These are phyloP conservation scores for Chloroclystis v-ata DNA, from an alignment of 2,888 invertebrate species.

Conservation along the genomic window DNA sequence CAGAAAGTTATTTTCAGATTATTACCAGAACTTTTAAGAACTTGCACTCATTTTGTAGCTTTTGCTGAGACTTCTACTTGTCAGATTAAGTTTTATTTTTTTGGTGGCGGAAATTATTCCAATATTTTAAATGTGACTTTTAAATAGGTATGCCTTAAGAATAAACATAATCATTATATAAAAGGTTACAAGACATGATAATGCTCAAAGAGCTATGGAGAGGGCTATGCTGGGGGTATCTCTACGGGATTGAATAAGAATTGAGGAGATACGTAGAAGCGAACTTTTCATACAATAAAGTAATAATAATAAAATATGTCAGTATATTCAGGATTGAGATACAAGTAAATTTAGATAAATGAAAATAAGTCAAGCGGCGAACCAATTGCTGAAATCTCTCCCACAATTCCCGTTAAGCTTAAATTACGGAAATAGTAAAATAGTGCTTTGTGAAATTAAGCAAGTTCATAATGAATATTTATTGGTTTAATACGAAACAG, in stretches of 20 bases:
- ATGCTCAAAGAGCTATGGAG: too few species aligned
- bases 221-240: too few species aligned
- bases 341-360: constrained; percentile 27
- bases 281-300: too few species aligned
- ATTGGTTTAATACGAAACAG: constrained; percentile 72
- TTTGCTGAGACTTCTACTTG: background rate
- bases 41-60: background rate
- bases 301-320: too few species aligned
- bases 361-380: constrained; percentile 30
- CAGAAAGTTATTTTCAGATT: constrained; percentile 43
- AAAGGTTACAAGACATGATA: too few species aligned
- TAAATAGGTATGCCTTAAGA: too few species aligned
- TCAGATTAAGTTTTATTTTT: too few species aligned
- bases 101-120: too few species aligned
- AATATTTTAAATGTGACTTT: too few species aligned
- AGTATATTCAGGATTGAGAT: background rate
- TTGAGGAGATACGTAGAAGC: too few species aligned
- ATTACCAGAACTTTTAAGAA: constrained; percentile 17
- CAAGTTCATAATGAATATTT: constrained; percentile 76
- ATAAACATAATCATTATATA: too few species aligned
- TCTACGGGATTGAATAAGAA: too few species aligned
- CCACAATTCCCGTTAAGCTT: constrained; percentile 52
- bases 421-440: constrained; percentile 70
- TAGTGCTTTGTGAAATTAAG: constrained; percentile 69
- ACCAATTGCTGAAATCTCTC: constrained; percentile 29